phyloP scores from a whole-genome alignment of 1,140 invertebrate genomes.

The Drosophila littoralis region DNA sequence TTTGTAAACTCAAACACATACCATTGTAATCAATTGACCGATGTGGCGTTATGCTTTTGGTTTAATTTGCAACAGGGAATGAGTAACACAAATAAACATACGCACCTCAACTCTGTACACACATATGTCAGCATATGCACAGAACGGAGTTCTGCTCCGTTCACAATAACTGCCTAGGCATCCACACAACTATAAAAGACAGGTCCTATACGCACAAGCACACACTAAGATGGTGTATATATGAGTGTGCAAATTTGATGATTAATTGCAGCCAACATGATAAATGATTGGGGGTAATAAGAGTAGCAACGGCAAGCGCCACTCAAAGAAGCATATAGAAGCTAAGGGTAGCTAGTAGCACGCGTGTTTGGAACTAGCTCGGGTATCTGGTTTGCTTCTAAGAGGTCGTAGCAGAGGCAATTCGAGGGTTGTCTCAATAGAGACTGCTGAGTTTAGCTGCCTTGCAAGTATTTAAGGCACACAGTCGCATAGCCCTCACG shows the following conservation, averaged over 20 bases:
- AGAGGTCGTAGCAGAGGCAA: background rate
- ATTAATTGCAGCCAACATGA: conserved; percentile 79
- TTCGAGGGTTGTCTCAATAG: conserved; percentile 24
- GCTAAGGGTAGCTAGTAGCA: background rate
- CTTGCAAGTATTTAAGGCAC: conserved; percentile 65
- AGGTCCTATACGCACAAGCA: conserved; percentile 24
- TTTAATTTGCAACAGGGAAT: too few relatives aligned
- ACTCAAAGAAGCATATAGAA: conserved; percentile 28
- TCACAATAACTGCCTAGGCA: conserved; percentile 46
- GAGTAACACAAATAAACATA: background rate
- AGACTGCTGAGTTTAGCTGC: background rate
- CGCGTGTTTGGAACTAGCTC: background rate
- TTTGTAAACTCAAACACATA: too few relatives aligned
- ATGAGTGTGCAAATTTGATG: conserved; percentile 68
- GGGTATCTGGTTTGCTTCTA: conserved; percentile 1
- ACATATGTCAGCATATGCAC: conserved; percentile 20
- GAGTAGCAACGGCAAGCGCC: conserved; percentile 61
- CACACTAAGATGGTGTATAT: conserved; percentile 30
- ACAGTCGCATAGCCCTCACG: conserved; percentile 58
- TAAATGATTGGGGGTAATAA: conserved; percentile 78
- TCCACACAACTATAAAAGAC: conserved; percentile 65
- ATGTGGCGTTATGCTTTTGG: too few relatives aligned
- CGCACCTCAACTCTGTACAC: conserved; percentile 1
- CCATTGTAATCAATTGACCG: too few relatives aligned
- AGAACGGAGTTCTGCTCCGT: background rate